Conservation (phyloP, 2,888 invertebrate species). For the Cheilosia urbana region DNA sequence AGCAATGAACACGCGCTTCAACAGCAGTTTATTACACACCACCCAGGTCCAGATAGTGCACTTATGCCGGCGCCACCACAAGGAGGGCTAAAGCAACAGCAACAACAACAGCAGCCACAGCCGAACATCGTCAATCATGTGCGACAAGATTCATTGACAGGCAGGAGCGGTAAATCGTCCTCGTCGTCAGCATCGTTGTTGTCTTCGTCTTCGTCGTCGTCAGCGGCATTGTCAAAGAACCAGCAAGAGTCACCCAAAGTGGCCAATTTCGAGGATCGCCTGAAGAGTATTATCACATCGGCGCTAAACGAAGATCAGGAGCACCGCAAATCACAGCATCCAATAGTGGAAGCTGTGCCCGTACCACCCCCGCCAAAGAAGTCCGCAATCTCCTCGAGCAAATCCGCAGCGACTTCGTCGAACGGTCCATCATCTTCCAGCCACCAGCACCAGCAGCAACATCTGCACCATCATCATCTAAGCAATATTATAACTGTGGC, state of each 20-base stretch:
- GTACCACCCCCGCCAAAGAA: constrained; percentile 60
- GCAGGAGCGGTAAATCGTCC: constrained; percentile 48
- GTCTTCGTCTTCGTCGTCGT: constrained; percentile 62
- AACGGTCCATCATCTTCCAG: constrained; percentile 27
- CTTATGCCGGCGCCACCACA: constrained; percentile 83
- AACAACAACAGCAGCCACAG: constrained; percentile 60
- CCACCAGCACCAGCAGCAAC: constrained; percentile 76
- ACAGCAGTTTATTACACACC: constrained; percentile 59
- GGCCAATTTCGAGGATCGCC: constrained; percentile 94
- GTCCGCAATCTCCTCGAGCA: constrained; percentile 79
- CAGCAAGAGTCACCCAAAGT: constrained; percentile 90
- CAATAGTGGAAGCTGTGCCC: constrained; percentile 79
- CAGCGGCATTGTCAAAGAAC: constrained; percentile 64
- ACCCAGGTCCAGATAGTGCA: constrained; percentile 79
- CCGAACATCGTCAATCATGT: constrained; percentile 50
- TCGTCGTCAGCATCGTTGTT: constrained; percentile 19
- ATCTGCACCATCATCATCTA: constrained; percentile 78
- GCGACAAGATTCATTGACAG: constrained; percentile 40
- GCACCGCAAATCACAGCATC: constrained; percentile 80
- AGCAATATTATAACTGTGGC: constrained; percentile 82
- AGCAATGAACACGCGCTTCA: constrained; percentile 81
- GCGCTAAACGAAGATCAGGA: constrained; percentile 93
- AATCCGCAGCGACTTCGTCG: constrained; percentile 77
- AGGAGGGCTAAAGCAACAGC: constrained; percentile 69
- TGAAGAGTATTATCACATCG: constrained; percentile 93